Base-by-base conservation (phyloP, 2,888 invertebrate species). In the Amiota communis region DNA sequence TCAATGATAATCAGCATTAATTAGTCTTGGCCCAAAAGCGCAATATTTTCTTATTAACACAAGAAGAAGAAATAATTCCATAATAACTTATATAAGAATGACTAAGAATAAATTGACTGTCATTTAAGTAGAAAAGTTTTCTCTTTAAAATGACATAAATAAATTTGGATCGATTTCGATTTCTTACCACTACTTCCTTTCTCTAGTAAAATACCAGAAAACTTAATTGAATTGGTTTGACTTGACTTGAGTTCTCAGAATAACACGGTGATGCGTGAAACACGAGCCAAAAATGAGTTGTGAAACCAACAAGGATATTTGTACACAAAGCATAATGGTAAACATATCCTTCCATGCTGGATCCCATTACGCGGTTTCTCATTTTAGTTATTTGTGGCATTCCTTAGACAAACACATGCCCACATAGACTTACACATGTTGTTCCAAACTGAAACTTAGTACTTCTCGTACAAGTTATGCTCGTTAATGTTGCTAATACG, bases 401-500 rank as follows among this genome's bases (percentile, higher is more conserved):
- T 17, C 2, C 17, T 57, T 57, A 36, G 6, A 36, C 6, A 36
- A 36, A 36, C 36, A 36, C 36, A 36, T 36, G 53, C 4, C 53
- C 53, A 10, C n/a, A 51, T 51, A 51, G n/a, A 12, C 53, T 0
- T 61, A 13, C 63, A 46, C 47, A 17, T 6, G 63, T 8, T 12
- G 46, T 46, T 12, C 47, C 36, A 8, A 36, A 36, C 36, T 36
- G 36, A 36, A 36, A 53, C 53, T 9, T 53, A 53, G 11, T 15
- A 53, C 11, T 73, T 67, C 53, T 70, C 63, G 23, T 48, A 70
- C 46, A 64, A 48, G 48, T 59, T 59, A 59, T 59, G 59, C 59
- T 12, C 17, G 59, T 20, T 12, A 17, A 73, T 61, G 75, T 77
- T 75, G 56, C 74, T 73, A 23, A 75, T 79, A 79, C 78, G 76